Conservation (phyloP, 2,113 vertebrate genomes). For the Neogale vison region DNA sequence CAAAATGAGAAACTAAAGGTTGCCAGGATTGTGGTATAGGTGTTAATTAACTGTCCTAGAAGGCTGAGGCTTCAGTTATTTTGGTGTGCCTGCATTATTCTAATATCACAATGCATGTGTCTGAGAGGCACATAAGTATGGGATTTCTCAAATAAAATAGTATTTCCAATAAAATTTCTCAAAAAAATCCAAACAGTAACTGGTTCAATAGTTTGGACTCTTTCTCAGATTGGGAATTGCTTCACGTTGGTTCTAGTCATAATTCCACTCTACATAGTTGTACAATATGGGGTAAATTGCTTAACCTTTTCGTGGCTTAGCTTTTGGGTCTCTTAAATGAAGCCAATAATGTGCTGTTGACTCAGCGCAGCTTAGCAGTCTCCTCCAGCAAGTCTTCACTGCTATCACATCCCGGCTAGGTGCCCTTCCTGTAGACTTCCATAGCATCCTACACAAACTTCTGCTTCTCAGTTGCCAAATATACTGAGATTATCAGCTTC, state of each 20-base stretch:
- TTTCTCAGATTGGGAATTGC: constrained; percentile 8
- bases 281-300: neutral
- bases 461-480: constrained; percentile 2
- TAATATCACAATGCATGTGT: neutral
- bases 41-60: constrained; percentile 59
- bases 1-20: constrained; percentile 36
- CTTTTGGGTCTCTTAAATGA: constrained; percentile 19
- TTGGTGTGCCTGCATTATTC: constrained; percentile 37
- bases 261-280: neutral
- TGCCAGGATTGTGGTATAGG: constrained; percentile 30
- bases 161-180: constrained; percentile 43
- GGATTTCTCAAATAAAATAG: constrained; percentile 36
- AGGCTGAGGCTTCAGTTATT: neutral
- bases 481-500: constrained; percentile 5
- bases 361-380: neutral
- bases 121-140: neutral
- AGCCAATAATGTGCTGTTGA: neutral
- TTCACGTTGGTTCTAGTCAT: neutral
- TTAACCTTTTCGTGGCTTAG: constrained; percentile 12
- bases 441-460: neutral
- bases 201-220: neutral
- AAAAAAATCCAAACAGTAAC: constrained; percentile 4
- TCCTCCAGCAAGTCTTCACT: neutral
- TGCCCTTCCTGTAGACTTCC: neutral
- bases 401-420: neutral